These are phyloP conservation scores for Acanthaster planci DNA, from an alignment of 35 echinoderm and acorn worm genomes.

Conservation along the genomic window DNA sequence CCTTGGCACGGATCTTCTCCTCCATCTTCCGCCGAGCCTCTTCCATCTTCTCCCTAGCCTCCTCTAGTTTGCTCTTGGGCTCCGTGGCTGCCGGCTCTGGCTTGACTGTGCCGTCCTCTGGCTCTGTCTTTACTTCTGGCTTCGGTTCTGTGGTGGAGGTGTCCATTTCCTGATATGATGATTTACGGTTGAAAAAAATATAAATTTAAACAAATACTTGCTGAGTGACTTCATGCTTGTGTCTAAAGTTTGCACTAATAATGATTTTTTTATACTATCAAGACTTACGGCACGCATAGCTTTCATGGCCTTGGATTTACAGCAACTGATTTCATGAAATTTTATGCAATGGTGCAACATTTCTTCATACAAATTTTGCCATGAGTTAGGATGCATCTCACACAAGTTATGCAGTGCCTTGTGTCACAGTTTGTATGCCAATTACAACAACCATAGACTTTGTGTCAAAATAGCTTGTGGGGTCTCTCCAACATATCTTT, in stretches of 20 bases:
- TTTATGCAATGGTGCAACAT: too few species aligned
- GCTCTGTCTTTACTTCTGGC: background rate
- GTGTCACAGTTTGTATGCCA: too few species aligned
- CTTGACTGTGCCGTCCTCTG: background rate
- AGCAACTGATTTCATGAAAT: too few species aligned
- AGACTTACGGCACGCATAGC: background rate
- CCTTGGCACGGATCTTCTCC: slow-evolving; percentile 29
- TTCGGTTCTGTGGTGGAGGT: background rate
- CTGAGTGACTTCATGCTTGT: background rate
- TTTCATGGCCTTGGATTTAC: too few species aligned
- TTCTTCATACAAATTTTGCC: too few species aligned
- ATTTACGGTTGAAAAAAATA: background rate
- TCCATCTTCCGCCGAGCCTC: slow-evolving; percentile 26
- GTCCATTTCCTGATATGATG: background rate
- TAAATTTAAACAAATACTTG: background rate
- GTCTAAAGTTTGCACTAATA: background rate
- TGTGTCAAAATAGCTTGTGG: too few species aligned
- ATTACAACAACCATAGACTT: too few species aligned
- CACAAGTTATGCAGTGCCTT: too few species aligned
- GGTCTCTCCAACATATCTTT: too few species aligned
- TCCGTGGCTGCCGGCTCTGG: background rate
- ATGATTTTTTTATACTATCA: too few species aligned
- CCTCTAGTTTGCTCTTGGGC: slow-evolving; percentile 4
- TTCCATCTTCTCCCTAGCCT: slow-evolving; percentile 21
- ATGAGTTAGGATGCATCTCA: too few species aligned